A percentile compares a stretch with the other conserved stretches of the same genome.
Evolutionary conservation across 2,888 invertebrate genomes (phyloP).

Genomic region (Deroplatys truncata): DNA sequence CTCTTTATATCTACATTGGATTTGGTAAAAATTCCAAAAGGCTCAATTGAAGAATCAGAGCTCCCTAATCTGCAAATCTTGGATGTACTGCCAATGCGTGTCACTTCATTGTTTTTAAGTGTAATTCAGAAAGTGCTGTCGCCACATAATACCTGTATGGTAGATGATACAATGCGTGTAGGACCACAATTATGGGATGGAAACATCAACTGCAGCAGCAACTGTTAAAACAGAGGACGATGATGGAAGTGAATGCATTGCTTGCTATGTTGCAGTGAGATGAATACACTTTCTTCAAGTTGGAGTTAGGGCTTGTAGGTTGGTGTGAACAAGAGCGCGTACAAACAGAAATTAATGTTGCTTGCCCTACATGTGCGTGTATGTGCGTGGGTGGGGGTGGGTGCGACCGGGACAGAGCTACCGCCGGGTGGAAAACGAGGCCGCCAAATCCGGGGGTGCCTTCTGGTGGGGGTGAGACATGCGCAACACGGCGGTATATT

Average conservation of each 20-base stretch:
- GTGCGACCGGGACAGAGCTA: not conserved
- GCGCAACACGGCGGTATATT: conserved; percentile 12
- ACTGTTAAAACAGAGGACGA: too few species aligned
- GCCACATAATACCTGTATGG: too few species aligned
- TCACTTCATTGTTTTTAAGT: too few species aligned
- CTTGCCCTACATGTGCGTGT: not conserved
- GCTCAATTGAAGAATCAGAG: too few species aligned
- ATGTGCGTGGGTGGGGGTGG: not conserved
- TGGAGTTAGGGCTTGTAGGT: too few species aligned
- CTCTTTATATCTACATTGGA: too few species aligned
- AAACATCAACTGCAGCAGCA: not conserved
- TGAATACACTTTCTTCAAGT: not conserved
- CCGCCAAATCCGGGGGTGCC: not conserved
- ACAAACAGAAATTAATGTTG: not conserved
- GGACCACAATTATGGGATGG: not conserved
- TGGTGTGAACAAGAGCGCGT: not conserved
- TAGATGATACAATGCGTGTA: not conserved
- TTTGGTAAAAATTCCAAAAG: too few species aligned
- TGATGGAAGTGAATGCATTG: too few species aligned
- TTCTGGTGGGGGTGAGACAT: not conserved
- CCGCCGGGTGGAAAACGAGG: not conserved
- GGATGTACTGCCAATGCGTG: too few species aligned
- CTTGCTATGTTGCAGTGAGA: too few species aligned
- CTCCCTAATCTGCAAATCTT: too few species aligned
- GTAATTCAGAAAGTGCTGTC: too few species aligned